A percentile compares a stretch with the other conserved stretches of the same genome.
Evolutionary conservation across 2,888 invertebrate species (phyloP).

Genomic region (Emesis furor): DNA sequence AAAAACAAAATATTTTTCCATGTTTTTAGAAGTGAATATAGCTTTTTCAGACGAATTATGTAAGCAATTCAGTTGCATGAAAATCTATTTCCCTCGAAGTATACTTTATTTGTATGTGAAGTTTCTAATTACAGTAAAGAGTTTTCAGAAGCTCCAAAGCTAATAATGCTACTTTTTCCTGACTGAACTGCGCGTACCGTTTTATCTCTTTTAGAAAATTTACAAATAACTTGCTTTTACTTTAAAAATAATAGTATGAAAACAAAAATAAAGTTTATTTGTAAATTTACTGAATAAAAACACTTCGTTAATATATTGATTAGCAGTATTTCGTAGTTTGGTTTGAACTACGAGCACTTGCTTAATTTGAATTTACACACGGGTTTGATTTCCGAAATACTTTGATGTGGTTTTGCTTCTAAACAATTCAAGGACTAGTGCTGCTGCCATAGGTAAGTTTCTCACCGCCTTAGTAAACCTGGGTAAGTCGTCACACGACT

Average conservation of each 20-base stretch:
- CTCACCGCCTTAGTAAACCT: too few relatives aligned
- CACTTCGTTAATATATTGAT: too few relatives aligned
- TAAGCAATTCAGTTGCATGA: background rate
- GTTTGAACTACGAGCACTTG: too few relatives aligned
- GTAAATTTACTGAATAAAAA: too few relatives aligned
- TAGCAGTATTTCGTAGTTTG: too few relatives aligned
- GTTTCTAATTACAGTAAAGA: conserved; percentile 25
- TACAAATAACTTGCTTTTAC: background rate
- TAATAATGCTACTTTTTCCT: conserved; percentile 24
- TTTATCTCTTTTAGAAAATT: conserved; percentile 14
- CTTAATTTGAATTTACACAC: too few relatives aligned
- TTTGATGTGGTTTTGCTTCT: too few relatives aligned
- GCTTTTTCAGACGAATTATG: background rate
- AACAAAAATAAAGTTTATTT: too few relatives aligned
- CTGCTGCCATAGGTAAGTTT: too few relatives aligned
- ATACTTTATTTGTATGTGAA: conserved; percentile 1
- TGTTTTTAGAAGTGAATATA: background rate
- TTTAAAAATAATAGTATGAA: background rate
- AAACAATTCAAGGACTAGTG: too few relatives aligned
- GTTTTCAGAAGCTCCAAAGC: conserved; percentile 22
- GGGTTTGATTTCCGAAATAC: too few relatives aligned
- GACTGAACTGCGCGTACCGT: background rate
- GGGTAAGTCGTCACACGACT: too few relatives aligned
- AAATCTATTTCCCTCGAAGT: background rate
- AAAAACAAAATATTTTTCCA: background rate